Base-by-base conservation (phyloP, 2,113 vertebrate genomes). In the Clupea harengus region DNA sequence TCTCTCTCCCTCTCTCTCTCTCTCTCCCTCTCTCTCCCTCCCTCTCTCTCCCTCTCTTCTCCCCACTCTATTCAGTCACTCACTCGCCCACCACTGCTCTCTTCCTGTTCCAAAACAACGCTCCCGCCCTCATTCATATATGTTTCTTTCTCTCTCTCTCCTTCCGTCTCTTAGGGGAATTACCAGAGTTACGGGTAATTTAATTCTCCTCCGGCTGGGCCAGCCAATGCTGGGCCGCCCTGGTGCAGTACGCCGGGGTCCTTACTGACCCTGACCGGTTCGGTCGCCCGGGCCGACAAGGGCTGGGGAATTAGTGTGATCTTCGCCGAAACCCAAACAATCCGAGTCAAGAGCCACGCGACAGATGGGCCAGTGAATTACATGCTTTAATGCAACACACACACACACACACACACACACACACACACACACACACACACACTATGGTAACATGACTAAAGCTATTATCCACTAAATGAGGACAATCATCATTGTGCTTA, bases 361-460 rank as follows among this genome's bases (percentile, higher is more conserved):
- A 32, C 72, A 32, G 72, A 78, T 32, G 72, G 32, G 72, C 25
- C 28, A 78, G 72, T 78, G 72, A 78, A 78, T 78, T 78, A 39
- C 72, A 39, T 39, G 10, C 72, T 32, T 39, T 39, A 17, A 78
- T 75, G 72, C 28, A 78, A 78, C 11, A 39, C 17, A 17, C 86
- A 91, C 87, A 90, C 82, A 60, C 89, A 91, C 90, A 91, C 90
- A 87, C 89, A 46, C 85, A 46, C 81, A 84, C 83, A 86, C 45
- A 80, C 45, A 85, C 85, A 32, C 50, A 67, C 81, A 47, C 85
- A 50, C 78, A 85, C 84, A 86, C 78, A 87, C 44, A 85, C 46
- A 85, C 52, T 44, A 46, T 80, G 88, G 78, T 47, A 86, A 83
- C 78, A 49, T 78, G 72, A 32, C 72, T 17, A 4, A 78, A 4